Evolutionary conservation across 1,140 invertebrate species (phyloP), one percentile per base, ranked within the genome.

Genomic region (Psilanteris sp.): DNA sequence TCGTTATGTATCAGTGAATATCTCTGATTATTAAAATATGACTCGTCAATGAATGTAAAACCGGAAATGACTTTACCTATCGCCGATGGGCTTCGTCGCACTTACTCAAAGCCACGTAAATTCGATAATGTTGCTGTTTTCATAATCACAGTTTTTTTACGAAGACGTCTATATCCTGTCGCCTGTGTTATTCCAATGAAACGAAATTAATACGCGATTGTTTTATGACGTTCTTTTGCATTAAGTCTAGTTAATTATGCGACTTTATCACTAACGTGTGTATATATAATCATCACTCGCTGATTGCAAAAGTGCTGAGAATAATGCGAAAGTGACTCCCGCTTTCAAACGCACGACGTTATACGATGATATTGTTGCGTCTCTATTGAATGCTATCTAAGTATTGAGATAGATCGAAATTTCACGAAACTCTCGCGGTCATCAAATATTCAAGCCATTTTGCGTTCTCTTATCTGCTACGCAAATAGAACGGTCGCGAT

Each of bases 61-160:
- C 62, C 75, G 79, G 79, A 82, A 80, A 75, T 80, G 77, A 72
- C 50, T 73, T 50, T 76, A 77, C 59, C 70, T 44, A 68, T 48
- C 66, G 72, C 50, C 79, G 79, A 83, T 43, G 79, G 46, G 79
- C 80, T 78, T 48, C 78, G 77, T 39, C 62, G 80, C 71, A 72
- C 61, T 61, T 50, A 50, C 68, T 80, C 78, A 80, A 79, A 70
- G 71, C 55, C 43, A 54, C 61, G 44, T 37, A 66, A 77, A 77
- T 78, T 80, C 73, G 74, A 77, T 76, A 76, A 76, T 57, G 54
- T 43, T 29, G 26, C 31, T 39, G 52, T 46, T 32, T 29, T 64
- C 50, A 29, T 54, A 62, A 24, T 11, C 14, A 64, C 32, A 20
- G 9, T 13, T 66, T 67, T 66, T 14, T n/a, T n/a, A 50, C 55